A percentile compares a stretch with the other conserved stretches of the same genome.
Evolutionary conservation across 2,113 vertebrate genomes (phyloP).

Genomic region (Hepsetus odoe): DNA sequence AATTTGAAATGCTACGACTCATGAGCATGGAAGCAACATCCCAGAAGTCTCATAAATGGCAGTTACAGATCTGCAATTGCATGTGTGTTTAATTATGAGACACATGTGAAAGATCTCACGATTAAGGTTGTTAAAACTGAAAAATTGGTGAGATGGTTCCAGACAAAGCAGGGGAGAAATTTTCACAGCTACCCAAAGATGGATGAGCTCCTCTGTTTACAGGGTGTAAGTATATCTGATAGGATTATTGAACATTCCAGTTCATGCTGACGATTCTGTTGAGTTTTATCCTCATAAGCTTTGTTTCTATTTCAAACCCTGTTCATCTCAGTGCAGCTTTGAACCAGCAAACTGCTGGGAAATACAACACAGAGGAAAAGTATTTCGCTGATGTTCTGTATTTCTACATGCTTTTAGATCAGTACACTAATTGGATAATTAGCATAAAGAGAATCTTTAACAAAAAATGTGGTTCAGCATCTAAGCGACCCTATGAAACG

Average conservation of each 20-base stretch:
- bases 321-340: too few relatives aligned
- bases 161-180: background rate
- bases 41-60: background rate
- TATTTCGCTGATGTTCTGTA: too few relatives aligned
- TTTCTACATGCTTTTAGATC: too few relatives aligned
- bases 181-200: background rate
- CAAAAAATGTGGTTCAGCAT: too few relatives aligned
- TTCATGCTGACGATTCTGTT: background rate
- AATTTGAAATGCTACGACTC: background rate
- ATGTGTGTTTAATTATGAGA: background rate
- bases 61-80: background rate
- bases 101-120: background rate
- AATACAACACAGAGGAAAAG: too few relatives aligned
- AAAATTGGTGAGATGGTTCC: background rate
- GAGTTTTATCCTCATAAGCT: background rate
- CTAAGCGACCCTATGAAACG: too few relatives aligned
- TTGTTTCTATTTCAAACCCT: background rate
- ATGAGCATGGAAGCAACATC: background rate
- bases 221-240: background rate
- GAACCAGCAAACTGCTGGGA: too few relatives aligned
- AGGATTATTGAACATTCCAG: background rate
- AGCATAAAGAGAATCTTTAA: too few relatives aligned
- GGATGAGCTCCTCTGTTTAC: background rate
- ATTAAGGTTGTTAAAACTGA: background rate
- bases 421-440: too few relatives aligned